A percentile compares a stretch with the other conserved stretches of the same genome.
Evolutionary conservation across 37 sponge, comb jelly and placozoan species (phyloP).

Genomic region (Theonella swinhoei): DNA sequence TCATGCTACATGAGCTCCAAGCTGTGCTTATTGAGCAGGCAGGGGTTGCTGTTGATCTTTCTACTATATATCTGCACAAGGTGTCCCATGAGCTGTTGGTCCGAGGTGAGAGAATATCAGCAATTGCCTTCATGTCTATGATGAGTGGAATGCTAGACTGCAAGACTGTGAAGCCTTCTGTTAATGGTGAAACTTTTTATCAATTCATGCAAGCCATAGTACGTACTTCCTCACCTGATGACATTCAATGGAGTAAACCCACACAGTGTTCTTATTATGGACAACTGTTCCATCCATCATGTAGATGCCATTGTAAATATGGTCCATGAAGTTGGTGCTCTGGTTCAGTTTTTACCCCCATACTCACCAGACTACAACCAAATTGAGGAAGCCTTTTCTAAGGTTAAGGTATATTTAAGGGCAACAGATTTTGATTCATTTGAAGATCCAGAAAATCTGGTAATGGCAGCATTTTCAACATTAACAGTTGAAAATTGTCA

Average conservation of each 20-base stretch:
- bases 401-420: slow-evolving; percentile 5
- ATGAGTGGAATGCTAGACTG: slow-evolving; percentile 27
- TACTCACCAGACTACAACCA: slow-evolving; percentile 1
- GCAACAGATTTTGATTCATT: slow-evolving; percentile 6
- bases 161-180: background rate
- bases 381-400: slow-evolving; percentile 17
- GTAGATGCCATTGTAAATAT: background rate
- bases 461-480: slow-evolving; percentile 17
- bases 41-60: background rate
- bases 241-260: slow-evolving; percentile 12
- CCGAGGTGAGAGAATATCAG: no score
- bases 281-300: slow-evolving; percentile 19
- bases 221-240: background rate
- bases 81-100: background rate
- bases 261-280: slow-evolving; percentile 19
- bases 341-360: background rate
- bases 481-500: slow-evolving; percentile 29
- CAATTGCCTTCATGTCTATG: slow-evolving; percentile 14
- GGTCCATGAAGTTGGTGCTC: slow-evolving; percentile 10
- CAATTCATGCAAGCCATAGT: background rate
- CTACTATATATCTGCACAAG: background rate
- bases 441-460: background rate
- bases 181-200: background rate
- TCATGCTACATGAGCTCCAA: background rate
- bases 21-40: background rate